Base-by-base conservation (phyloP, 2,888 invertebrate species). In the Coelopa pilipes region DNA sequence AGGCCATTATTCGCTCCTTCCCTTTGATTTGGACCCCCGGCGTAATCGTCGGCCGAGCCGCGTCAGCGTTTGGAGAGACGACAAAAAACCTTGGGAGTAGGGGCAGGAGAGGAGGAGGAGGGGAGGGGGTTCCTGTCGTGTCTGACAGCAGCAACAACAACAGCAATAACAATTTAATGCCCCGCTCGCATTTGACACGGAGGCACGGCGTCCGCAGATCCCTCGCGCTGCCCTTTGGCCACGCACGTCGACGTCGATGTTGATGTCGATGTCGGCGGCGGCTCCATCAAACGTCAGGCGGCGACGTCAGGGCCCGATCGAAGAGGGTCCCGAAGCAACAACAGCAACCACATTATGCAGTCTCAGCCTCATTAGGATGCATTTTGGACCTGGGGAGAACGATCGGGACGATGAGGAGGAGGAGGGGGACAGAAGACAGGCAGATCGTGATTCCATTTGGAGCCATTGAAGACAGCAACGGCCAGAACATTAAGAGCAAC, bases 331-430 rank as follows among this genome's bases (percentile, higher is more conserved):
- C 34, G 7, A 34, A 34, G 34, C 34, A 34, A 34, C 34, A 34
- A 34, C 7, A 34, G 7, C 9, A 59, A 21, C 19, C 5, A 59
- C 12, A 53, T 53, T n/a, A 59, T 21, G 24, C 24, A 24, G 65
- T 19, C 46, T 65, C 65, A 65, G 65, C 47, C 46, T 65, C 65
- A 65, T 65, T 65, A 65, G 46, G 46, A 65, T 65, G 45, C 65
- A 65, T 65, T 65, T 65, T 19, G 57, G 12, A 59, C 24, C 21
- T 59, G 19, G 19, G 17, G n/a, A n/a, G n/a, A n/a, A n/a, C n/a
- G n/a, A n/a, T n/a, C n/a, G n/a, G n/a, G 34, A 34, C 2, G 34
- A 34, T 2, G 34, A 34, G 34, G 34, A 34, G 34, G 7, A 34
- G 7, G 34, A 7, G 34, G 34, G 4, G 34, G 7, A 34, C 2